phyloP scores from a whole-genome alignment of 2,797 vertebrate genomes.

The Chromobotia macracanthus region DNA sequence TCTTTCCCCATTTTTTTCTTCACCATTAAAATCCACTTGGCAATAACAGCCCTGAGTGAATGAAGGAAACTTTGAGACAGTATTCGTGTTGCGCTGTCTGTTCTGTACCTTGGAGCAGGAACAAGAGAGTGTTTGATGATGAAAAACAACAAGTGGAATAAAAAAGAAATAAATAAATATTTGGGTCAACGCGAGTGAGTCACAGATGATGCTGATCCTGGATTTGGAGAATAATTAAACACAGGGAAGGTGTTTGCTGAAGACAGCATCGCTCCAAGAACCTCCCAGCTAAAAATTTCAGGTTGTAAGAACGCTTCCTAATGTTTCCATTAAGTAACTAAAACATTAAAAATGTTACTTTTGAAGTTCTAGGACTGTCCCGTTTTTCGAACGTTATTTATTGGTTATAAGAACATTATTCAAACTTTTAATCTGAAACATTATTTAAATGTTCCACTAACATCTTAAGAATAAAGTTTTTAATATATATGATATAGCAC shows the following conservation, averaged over 20 bases:
- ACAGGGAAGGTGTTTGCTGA: slow-evolving; percentile 56
- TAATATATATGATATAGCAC: too few species aligned
- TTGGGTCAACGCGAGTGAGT: slow-evolving; percentile 62
- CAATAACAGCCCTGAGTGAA: slow-evolving; percentile 64
- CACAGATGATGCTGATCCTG: slow-evolving; percentile 70
- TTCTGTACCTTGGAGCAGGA: slow-evolving; percentile 69
- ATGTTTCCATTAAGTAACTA: too few species aligned
- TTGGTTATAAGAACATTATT: too few species aligned
- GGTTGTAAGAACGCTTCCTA: too few species aligned
- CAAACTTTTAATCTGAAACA: too few species aligned
- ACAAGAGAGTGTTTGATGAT: slow-evolving; percentile 64
- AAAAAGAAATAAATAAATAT: slow-evolving; percentile 38
- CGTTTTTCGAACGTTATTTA: too few species aligned
- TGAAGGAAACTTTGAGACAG: slow-evolving; percentile 78
- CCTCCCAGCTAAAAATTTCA: neutral
- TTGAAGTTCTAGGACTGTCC: too few species aligned
- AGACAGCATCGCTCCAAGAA: slow-evolving; percentile 42
- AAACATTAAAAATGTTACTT: too few species aligned
- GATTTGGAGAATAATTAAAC: slow-evolving; percentile 68
- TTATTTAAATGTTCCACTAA: too few species aligned
- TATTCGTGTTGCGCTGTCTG: slow-evolving; percentile 49
- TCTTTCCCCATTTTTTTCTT: neutral
- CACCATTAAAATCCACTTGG: slow-evolving; percentile 40
- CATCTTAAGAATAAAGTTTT: too few species aligned
- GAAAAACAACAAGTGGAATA: slow-evolving; percentile 42